Percentiles rank a stretch among this genome's conserved stretches.
Evolutionary conservation across 2,113 vertebrate genomes (phyloP).

Genomic region (Notothenia rossii): DNA sequence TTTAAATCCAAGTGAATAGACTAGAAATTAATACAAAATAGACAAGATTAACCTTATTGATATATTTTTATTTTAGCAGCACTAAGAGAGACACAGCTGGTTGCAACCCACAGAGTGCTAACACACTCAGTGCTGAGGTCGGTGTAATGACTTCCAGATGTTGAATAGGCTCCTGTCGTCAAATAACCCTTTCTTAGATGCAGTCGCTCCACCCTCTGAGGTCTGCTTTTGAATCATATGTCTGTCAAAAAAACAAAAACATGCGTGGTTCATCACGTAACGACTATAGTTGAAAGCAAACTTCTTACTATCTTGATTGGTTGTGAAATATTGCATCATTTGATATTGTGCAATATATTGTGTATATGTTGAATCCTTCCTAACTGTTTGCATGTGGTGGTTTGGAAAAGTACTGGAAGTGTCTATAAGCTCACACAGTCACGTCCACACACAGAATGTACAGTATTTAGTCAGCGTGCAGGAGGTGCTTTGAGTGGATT

Average conservation of each 20-base stretch:
- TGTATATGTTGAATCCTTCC: not conserved
- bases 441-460: not conserved
- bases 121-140: conserved; percentile 4
- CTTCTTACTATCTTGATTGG: not conserved
- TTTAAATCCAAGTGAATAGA: not conserved
- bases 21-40: not conserved
- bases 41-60: not conserved
- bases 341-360: too few species aligned
- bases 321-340: conserved; percentile 45
- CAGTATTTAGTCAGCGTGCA: not conserved
- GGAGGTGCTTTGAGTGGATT: not conserved
- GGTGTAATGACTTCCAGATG: conserved; percentile 33
- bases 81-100: not conserved
- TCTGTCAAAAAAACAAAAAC: not conserved
- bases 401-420: conserved; percentile 12
- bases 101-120: not conserved
- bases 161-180: conserved; percentile 38
- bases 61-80: not conserved
- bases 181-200: conserved; percentile 6
- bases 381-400: not conserved
- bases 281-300: not conserved
- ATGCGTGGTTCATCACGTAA: not conserved
- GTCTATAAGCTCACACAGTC: conserved; percentile 3
- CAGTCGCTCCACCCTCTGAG: conserved; percentile 43
- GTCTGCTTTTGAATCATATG: conserved; percentile 1